Percentiles rank a stretch among this genome's conserved stretches.
These are phyloP conservation scores for Stenodema calcarata DNA, from an alignment of 2,888 invertebrate species.

Conservation along the genomic window DNA sequence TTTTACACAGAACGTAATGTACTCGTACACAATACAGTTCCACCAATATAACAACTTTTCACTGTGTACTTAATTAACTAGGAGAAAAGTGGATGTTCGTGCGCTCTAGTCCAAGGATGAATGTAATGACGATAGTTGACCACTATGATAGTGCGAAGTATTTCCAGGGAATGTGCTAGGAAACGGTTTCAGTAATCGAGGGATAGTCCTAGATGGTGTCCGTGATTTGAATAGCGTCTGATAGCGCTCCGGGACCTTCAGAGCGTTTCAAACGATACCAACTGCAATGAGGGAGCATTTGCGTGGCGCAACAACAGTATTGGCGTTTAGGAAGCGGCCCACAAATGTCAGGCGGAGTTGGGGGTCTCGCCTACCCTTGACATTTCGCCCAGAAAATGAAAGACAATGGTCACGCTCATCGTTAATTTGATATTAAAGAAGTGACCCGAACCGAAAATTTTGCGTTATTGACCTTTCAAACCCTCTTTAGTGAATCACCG, in stretches of 20 bases:
- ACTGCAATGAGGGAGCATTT: not conserved
- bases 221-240: conserved; percentile 37
- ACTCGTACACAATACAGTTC: too few species aligned
- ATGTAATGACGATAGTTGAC: too few species aligned
- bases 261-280: not conserved
- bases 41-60: too few species aligned
- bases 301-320: not conserved
- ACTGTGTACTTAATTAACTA: too few species aligned
- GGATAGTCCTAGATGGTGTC: not conserved
- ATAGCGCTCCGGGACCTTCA: conserved; percentile 8
- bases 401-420: conserved; percentile 45
- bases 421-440: conserved; percentile 17
- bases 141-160: not conserved
- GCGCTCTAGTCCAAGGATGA: too few species aligned
- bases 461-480: not conserved
- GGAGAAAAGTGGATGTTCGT: too few species aligned
- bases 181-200: not conserved
- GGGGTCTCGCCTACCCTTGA: conserved; percentile 38
- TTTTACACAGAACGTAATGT: too few species aligned
- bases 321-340: not conserved
- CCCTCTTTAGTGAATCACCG: not conserved
- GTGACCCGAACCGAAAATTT: not conserved
- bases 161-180: not conserved
- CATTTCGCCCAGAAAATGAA: not conserved
- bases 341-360: conserved; percentile 40